Percentiles rank a stretch among this genome's conserved stretches.
Conservation (phyloP, 2,113 vertebrate species). For the Arothron firmamentum region DNA sequence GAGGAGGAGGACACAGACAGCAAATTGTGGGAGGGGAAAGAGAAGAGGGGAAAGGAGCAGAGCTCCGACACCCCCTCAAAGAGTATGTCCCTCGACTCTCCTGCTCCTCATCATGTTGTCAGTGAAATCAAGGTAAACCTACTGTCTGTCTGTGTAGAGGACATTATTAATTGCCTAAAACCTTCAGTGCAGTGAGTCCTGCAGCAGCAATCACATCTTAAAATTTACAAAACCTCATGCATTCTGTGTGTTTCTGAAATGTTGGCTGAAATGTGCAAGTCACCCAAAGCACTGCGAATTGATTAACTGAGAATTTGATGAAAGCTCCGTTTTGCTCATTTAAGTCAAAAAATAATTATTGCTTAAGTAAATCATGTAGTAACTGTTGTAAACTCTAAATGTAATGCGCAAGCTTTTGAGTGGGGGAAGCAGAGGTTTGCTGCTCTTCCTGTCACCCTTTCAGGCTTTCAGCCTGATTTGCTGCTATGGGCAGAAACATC, state of each 20-base stretch:
- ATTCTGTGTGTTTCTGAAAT: not conserved
- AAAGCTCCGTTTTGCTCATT: not conserved
- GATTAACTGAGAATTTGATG: too few species aligned
- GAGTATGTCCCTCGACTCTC: constrained; percentile 72
- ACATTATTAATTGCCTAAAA: not conserved
- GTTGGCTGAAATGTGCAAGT: not conserved
- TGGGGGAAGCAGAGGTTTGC: too few species aligned
- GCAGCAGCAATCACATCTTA: not conserved
- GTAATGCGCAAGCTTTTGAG: too few species aligned
- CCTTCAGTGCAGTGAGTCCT: not conserved
- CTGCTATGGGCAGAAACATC: too few species aligned
- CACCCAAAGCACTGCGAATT: not conserved
- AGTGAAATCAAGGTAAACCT: constrained; percentile 69
- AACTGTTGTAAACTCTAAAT: too few species aligned
- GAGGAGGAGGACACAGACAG: constrained; percentile 56
- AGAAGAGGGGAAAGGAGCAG: constrained; percentile 58
- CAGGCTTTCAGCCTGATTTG: too few species aligned
- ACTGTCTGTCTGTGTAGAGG: not conserved
- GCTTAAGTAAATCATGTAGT: too few species aligned
- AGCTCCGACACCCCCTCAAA: constrained; percentile 68
- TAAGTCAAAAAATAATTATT: not conserved
- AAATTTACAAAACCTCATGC: not conserved
- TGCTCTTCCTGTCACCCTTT: too few species aligned
- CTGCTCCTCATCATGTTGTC: constrained; percentile 57
- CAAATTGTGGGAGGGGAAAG: constrained; percentile 60